phyloP scores from a whole-genome alignment of 2,113 vertebrate genomes.

The Plecturocebus donacophilus region DNA sequence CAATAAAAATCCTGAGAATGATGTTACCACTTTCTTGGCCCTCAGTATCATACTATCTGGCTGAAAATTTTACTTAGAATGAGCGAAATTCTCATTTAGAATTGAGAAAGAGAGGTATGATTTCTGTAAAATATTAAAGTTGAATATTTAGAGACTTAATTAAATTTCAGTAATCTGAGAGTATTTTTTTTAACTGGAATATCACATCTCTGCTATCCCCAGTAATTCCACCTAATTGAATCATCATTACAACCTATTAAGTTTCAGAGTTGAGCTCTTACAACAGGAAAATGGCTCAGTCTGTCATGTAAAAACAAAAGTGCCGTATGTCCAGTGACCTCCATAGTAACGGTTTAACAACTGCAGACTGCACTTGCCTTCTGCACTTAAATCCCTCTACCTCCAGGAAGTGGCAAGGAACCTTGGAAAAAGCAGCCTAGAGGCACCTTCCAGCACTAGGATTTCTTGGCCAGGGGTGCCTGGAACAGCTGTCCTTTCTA shows the following conservation, averaged over 20 bases:
- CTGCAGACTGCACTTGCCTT: neutral
- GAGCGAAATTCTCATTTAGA: neutral
- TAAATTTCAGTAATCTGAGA: neutral
- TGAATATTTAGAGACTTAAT: neutral
- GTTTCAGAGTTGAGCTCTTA: neutral
- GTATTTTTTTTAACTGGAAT: neutral
- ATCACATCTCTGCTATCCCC: neutral
- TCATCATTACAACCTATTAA: neutral
- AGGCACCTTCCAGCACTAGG: rapidly evolving
- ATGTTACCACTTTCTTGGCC: neutral
- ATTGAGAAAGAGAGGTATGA: neutral
- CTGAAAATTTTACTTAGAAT: neutral
- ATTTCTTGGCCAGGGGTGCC: neutral
- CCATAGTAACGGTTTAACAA: neutral
- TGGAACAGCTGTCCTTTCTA: neutral
- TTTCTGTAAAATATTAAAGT: neutral
- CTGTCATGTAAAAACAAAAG: neutral
- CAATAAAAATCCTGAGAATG: neutral
- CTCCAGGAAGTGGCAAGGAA: neutral
- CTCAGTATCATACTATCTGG: neutral
- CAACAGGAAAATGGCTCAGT: neutral
- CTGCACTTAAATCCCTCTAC: neutral
- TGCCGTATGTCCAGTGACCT: neutral
- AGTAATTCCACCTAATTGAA: neutral
- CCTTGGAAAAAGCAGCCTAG: neutral